phyloP scores from a whole-genome alignment of 1,140 invertebrate genomes.

The Thaumetopoea pityocampa region DNA sequence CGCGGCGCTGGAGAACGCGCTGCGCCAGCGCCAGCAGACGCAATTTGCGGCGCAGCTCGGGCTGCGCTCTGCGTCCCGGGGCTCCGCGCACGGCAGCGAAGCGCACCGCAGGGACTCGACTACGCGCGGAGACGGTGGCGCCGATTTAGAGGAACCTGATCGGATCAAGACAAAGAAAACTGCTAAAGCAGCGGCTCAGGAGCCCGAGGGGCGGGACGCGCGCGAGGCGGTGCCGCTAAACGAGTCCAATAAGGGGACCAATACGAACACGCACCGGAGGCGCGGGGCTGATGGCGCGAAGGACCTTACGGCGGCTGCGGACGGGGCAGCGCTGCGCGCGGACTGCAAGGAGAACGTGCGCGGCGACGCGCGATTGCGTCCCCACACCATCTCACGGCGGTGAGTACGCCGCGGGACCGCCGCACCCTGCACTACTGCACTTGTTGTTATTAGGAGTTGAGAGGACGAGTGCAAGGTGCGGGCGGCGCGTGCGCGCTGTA shows the following conservation, averaged over 20 bases:
- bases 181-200: background rate
- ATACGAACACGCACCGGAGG: background rate
- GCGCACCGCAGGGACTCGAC: background rate
- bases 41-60: conserved; percentile 35
- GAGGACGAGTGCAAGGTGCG: too few relatives aligned
- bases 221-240: background rate
- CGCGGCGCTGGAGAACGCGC: conserved; percentile 15
- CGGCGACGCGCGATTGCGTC: too few relatives aligned
- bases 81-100: background rate
- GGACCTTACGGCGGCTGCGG: too few relatives aligned
- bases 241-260: background rate
- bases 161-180: background rate
- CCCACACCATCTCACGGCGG: too few relatives aligned
- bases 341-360: too few relatives aligned
- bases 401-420: too few relatives aligned
- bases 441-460: too few relatives aligned
- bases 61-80: conserved; percentile 22
- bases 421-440: too few relatives aligned
- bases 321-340: too few relatives aligned
- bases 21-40: conserved; percentile 9
- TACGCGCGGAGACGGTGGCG: background rate
- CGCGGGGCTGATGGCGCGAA: too few relatives aligned
- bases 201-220: too few relatives aligned
- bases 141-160: conserved; percentile 1
- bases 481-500: too few relatives aligned